Percentiles rank a stretch among this genome's conserved stretches.
These are phyloP conservation scores for Pangasius krempfi DNA, from an alignment of 2,797 vertebrate species.

Conservation along the genomic window DNA sequence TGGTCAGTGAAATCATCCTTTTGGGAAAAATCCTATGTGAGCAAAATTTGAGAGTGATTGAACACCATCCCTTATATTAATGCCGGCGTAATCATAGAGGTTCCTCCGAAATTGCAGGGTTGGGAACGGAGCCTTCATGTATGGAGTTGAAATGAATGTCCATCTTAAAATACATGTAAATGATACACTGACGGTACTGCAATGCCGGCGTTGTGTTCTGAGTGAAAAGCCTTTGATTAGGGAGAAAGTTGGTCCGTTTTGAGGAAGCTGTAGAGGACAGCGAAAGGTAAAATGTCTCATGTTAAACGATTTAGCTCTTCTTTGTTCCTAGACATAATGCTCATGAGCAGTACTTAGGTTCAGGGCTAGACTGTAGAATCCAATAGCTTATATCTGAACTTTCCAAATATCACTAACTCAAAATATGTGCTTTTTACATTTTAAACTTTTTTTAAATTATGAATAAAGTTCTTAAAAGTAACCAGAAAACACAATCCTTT, in stretches of 20 bases:
- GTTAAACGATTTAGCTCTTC: not conserved
- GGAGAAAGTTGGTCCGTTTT: not conserved
- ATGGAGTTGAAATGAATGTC: constrained; percentile 8
- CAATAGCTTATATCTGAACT: not conserved
- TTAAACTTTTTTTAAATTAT: no score
- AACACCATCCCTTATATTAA: constrained; percentile 51
- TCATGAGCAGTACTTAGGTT: not conserved
- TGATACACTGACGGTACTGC: not conserved
- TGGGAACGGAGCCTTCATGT: constrained; percentile 10
- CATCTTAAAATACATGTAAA: constrained; percentile 38
- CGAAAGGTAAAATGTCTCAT: not conserved
- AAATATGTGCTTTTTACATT: not conserved
- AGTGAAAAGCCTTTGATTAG: not conserved
- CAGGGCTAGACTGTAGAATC: not conserved
- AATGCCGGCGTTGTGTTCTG: not conserved
- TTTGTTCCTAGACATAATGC: not conserved
- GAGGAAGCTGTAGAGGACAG: not conserved
- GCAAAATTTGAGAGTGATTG: constrained; percentile 23
- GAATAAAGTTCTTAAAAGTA: not conserved
- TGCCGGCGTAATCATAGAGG: constrained; percentile 52
- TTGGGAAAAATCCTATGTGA: constrained; percentile 36
- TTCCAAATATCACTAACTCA: not conserved
- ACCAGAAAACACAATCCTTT: no score
- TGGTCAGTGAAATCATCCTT: constrained; percentile 54
- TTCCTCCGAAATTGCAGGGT: constrained; percentile 39